phyloP scores from a whole-genome alignment of 2,113 vertebrate genomes.

The Otolemur garnettii region DNA sequence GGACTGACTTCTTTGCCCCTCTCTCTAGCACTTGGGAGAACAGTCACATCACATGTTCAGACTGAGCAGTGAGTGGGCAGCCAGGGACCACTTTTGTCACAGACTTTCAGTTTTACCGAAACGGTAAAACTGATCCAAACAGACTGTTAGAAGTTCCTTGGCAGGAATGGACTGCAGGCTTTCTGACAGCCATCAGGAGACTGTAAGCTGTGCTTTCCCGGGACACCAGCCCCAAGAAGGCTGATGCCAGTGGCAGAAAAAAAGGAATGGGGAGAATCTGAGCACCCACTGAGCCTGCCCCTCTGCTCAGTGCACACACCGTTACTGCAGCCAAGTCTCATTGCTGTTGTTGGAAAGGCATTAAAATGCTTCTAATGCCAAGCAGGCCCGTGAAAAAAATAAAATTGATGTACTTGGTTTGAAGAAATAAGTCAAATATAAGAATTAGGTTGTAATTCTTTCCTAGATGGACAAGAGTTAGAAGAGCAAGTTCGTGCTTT shows the following conservation, averaged over 20 bases:
- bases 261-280: neutral
- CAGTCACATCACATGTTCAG: neutral
- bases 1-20: neutral
- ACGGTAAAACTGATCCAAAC: neutral
- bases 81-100: neutral
- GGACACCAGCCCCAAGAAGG: neutral
- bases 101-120: neutral
- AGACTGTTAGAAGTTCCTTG: neutral
- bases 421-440: neutral
- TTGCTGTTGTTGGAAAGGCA: neutral
- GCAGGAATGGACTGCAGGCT: neutral
- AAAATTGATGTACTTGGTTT: conserved; percentile 8
- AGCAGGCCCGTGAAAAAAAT: neutral
- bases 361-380: neutral
- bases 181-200: neutral
- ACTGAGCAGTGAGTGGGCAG: neutral
- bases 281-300: neutral
- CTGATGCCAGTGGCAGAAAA: neutral
- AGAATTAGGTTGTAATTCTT: neutral
- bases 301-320: neutral
- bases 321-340: neutral
- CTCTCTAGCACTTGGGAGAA: neutral
- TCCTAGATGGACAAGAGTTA: neutral
- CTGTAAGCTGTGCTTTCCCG: neutral
- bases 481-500: neutral